Evolutionary conservation across 2,797 vertebrate species (phyloP).

Genomic region (Siniperca scherzeri): DNA sequence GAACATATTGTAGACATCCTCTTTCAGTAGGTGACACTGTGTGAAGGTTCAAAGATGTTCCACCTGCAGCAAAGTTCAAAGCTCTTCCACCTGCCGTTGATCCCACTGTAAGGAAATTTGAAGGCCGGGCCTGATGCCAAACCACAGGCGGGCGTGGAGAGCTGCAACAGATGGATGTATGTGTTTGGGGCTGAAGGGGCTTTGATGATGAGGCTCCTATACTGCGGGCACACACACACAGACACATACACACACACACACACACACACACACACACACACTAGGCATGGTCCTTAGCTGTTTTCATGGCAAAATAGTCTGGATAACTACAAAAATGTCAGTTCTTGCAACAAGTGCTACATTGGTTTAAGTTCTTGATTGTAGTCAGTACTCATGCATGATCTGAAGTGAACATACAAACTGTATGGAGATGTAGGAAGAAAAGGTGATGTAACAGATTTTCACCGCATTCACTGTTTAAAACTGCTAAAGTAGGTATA

Average conservation of each 20-base stretch:
- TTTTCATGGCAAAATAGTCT: slow-evolving; percentile 13
- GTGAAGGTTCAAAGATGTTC: slow-evolving; percentile 70
- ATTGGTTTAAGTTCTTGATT: background rate
- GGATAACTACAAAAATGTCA: slow-evolving; percentile 5
- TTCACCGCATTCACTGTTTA: background rate
- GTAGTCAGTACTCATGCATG: background rate
- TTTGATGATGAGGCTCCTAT: slow-evolving; percentile 62
- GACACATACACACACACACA: slow-evolving; percentile 14
- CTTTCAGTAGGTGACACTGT: slow-evolving; percentile 51
- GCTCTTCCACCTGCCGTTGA: slow-evolving; percentile 71
- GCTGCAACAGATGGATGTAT: slow-evolving; percentile 55
- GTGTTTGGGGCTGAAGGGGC: slow-evolving; percentile 43
- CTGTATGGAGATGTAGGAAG: background rate
- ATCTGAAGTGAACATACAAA: background rate
- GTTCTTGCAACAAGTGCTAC: background rate
- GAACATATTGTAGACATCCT: slow-evolving; percentile 6
- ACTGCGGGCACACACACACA: slow-evolving; percentile 10
- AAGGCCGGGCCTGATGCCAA: slow-evolving; percentile 67
- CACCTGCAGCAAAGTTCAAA: slow-evolving; percentile 79
- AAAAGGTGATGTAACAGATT: background rate
- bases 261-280: background rate
- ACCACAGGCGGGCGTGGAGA: slow-evolving; percentile 73
- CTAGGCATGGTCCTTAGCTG: background rate
- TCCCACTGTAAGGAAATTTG: slow-evolving; percentile 68
- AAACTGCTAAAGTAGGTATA: background rate